phyloP scores from a whole-genome alignment of 2,888 invertebrate genomes.

The Incurvaria masculella region DNA sequence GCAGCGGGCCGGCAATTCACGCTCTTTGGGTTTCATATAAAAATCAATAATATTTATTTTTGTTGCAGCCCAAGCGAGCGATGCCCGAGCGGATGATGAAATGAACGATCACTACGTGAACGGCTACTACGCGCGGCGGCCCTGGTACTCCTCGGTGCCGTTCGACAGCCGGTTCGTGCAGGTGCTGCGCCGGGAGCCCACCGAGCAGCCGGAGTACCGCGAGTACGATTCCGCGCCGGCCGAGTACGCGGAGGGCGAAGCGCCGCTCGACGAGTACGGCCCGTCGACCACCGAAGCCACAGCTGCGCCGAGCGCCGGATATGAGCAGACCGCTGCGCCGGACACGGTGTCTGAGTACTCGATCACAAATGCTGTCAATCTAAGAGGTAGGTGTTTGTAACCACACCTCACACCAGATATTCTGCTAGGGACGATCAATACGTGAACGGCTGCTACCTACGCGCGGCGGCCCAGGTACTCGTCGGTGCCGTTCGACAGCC shows the following conservation, averaged over 20 bases:
- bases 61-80: not conserved
- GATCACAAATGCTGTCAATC: conserved; percentile 42
- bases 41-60: not conserved
- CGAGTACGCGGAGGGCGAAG: conserved; percentile 25
- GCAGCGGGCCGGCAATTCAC: too few species aligned
- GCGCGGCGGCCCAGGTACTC: not conserved
- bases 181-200: not conserved
- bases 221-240: conserved; percentile 31
- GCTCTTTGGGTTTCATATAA: too few species aligned
- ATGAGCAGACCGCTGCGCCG: conserved; percentile 29
- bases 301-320: conserved; percentile 21
- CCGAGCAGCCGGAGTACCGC: conserved; percentile 24
- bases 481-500: not conserved
- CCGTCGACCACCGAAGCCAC: not conserved
- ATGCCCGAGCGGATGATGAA: not conserved
- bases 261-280: conserved; percentile 21
- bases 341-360: conserved; percentile 39
- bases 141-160: not conserved
- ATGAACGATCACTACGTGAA: not conserved
- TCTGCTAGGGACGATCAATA: not conserved
- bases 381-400: conserved; percentile 35
- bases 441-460: not conserved
- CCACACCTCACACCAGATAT: too few species aligned
- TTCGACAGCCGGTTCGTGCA: not conserved
- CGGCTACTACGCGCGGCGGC: not conserved